Evolutionary conservation across 2,113 vertebrate genomes (phyloP).

Genomic region (Poecilia latipinna): DNA sequence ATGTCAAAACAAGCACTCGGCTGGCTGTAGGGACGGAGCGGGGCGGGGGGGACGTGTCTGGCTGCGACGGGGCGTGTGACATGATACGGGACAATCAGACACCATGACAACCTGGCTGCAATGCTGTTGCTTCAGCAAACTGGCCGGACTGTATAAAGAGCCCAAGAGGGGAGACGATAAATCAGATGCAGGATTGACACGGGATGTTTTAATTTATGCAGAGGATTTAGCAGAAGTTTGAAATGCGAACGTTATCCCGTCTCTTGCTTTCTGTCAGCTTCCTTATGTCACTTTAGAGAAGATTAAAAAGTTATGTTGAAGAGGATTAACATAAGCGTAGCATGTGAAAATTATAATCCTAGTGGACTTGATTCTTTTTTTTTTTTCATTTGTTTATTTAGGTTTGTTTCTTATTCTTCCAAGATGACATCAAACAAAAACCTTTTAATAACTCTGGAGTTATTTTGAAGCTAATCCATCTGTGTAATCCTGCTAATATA

Average conservation of each 20-base stretch:
- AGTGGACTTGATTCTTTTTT: not conserved
- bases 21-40: slow-evolving; percentile 31
- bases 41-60: slow-evolving; percentile 17
- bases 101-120: slow-evolving; percentile 70
- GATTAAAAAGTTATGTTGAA: not conserved
- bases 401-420: not conserved
- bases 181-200: not conserved
- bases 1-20: slow-evolving; percentile 40
- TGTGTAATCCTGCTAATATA: not conserved
- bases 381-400: not conserved
- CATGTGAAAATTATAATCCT: not conserved
- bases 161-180: slow-evolving; percentile 5
- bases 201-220: not conserved
- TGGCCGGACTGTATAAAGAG: slow-evolving; percentile 44
- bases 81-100: slow-evolving; percentile 59
- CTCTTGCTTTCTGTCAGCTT: not conserved
- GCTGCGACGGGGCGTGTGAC: slow-evolving; percentile 58
- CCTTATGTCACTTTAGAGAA: not conserved
- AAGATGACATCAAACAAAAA: not conserved
- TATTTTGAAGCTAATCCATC: not conserved
- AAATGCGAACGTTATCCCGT: not conserved
- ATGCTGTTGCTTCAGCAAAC: slow-evolving; percentile 61
- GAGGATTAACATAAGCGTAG: not conserved
- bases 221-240: not conserved
- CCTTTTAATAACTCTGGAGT: not conserved